Percentiles rank a stretch among this genome's conserved stretches.
These are phyloP conservation scores for Ceratitis capitata DNA, from an alignment of 1,140 invertebrate genomes.

Conservation along the genomic window DNA sequence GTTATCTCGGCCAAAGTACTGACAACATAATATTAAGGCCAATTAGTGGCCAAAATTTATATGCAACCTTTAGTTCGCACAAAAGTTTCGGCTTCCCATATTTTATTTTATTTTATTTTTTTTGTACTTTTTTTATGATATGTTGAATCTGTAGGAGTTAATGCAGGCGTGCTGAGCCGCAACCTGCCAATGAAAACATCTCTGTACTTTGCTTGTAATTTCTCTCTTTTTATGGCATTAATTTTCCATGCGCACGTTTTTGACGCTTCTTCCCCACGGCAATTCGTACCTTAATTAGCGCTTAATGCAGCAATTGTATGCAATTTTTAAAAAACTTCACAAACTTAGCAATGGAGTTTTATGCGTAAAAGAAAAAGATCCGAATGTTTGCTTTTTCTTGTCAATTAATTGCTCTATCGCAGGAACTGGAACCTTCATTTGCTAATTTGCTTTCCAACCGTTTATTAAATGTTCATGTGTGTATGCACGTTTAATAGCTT, in stretches of 20 bases:
- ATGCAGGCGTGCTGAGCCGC: neutral
- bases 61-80: neutral
- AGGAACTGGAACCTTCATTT: neutral
- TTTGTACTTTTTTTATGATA: neutral
- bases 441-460: neutral
- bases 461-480: neutral
- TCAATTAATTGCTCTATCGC: conserved; percentile 28
- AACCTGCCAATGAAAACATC: neutral
- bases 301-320: conserved; percentile 18
- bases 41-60: conserved; percentile 40
- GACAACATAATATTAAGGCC: conserved; percentile 42
- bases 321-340: neutral
- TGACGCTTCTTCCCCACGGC: neutral
- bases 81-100: neutral
- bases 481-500: neutral
- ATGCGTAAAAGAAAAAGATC: neutral
- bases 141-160: neutral
- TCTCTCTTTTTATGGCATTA: neutral
- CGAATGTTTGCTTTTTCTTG: neutral
- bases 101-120: neutral
- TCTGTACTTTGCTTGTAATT: neutral
- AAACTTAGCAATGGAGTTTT: neutral
- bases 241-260: neutral
- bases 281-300: conserved; percentile 29
- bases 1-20: conserved; percentile 25